These are phyloP conservation scores for Plumapathes pennacea DNA, from an alignment of 92 coral and sea anemone species.

Conservation along the genomic window DNA sequence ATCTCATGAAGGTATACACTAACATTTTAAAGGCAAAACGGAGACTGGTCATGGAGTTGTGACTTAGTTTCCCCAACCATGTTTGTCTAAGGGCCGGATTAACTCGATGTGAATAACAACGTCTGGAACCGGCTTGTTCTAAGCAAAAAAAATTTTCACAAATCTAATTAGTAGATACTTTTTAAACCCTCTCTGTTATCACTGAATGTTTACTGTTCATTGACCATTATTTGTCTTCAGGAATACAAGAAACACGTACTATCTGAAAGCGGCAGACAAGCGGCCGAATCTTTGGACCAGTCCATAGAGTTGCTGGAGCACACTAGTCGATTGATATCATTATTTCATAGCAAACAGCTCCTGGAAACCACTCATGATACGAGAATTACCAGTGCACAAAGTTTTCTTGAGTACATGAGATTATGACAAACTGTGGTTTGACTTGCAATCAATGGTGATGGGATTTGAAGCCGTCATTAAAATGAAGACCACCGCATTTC, in stretches of 20 bases:
- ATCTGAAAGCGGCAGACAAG: background rate
- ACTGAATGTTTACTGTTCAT: background rate
- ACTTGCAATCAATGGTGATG: conserved; percentile 21
- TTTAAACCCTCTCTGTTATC: background rate
- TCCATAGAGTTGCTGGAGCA: conserved; percentile 15
- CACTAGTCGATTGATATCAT: conserved; percentile 26
- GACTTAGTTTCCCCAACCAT: no score
- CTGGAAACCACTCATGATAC: background rate
- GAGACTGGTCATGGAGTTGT: no score
- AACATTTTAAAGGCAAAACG: no score
- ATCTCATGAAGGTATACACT: conserved; percentile 41
- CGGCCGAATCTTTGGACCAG: conserved; percentile 21
- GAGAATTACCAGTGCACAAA: conserved; percentile 12
- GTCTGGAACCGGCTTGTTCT: no score
- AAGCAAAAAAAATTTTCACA: no score
- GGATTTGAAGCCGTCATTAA: conserved; percentile 19
- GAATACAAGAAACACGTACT: conserved; percentile 20
- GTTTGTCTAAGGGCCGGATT: no score
- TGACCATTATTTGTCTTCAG: background rate
- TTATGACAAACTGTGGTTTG: conserved; percentile 18
- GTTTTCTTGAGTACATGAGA: conserved; percentile 18
- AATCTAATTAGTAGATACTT: no score
- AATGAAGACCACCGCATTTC: conserved; percentile 12
- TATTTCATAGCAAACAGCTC: conserved; percentile 9
- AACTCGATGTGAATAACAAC: no score